A percentile compares a stretch with the other conserved stretches of the same genome.
Evolutionary conservation across 2,888 invertebrate genomes (phyloP).

Genomic region (Nezara viridula): DNA sequence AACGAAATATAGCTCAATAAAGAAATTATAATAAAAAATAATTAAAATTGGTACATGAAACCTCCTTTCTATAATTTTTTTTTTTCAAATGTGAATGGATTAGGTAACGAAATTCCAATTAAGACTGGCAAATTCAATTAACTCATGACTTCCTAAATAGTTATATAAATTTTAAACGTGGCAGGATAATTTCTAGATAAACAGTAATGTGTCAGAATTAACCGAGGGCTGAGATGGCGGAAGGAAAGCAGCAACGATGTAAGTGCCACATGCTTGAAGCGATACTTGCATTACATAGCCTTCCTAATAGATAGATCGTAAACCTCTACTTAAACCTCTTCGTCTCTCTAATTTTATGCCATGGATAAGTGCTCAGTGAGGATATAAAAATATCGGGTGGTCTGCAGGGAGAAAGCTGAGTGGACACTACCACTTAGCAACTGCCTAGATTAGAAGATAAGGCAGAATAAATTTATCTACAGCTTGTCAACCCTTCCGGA

Average conservation of each 20-base stretch:
- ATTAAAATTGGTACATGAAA: no score
- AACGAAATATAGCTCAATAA: no score
- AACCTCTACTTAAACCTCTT: background rate
- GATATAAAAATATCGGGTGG: background rate
- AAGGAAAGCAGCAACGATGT: background rate
- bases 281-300: conserved; percentile 26
- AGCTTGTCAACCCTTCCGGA: background rate
- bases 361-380: background rate
- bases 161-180: background rate
- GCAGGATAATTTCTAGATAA: background rate
- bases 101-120: background rate
- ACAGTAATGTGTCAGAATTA: background rate
- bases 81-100: background rate
- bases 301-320: conserved; percentile 5
- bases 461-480: background rate
- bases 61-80: no score
- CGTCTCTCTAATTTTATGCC: background rate
- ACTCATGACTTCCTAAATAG: background rate
- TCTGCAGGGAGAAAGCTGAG: background rate
- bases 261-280: background rate
- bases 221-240: background rate
- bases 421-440: conserved; percentile 33
- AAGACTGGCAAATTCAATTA: background rate
- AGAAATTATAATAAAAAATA: no score
- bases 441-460: background rate